Base-by-base conservation (phyloP, 2,797 vertebrate species). In the Acanthopagrus latus region DNA sequence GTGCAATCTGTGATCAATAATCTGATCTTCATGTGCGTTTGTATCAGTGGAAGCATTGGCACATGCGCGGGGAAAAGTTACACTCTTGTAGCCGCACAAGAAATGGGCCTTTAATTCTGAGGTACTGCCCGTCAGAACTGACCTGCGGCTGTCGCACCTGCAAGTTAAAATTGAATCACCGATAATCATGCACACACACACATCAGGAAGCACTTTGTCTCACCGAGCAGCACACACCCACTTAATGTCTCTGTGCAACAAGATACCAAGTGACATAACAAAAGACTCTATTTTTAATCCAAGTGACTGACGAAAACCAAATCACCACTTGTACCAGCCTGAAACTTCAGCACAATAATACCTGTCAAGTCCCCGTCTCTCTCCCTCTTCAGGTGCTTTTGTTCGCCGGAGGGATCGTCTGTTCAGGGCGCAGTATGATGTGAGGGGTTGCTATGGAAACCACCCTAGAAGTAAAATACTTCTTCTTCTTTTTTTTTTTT, bases 381-480 rank as follows among this genome's bases (percentile, higher is more conserved):
- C 68, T 63, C 59, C 67, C 67, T 86, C 86, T 85, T 76, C 86
- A 85, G 89, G 84, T 91, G 86, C 87, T 86, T 94, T 93, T 94
- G 89, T 93, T 91, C 71, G 47, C 75, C 54, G 65, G 77, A 84
- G 82, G 86, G 83, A 92, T 88, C 82, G 83, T 90, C 87, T 90
- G 84, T 66, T 76, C 77, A 78, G 87, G 84, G 83, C 82, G 84
- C 86, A 81, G 82, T 76, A 47, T 86, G 88, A 93, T 92, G 84
- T 90, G 91, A 89, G 89, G 58, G 83, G 92, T 93, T 93, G 89
- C 92, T 77, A 93, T 94, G 92, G 93, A 91, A 94, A 94, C 93
- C 89, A 33, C 81, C 77, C 76, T 66, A 66, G 73, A 85, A 93
- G 87, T 88, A 87, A 91, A 91, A 92, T 75, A 90, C 85, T 78